A percentile compares a stretch with the other conserved stretches of the same genome.
Evolutionary conservation across 2,888 invertebrate species (phyloP).

Genomic region (Caenorhabditis uteleia): DNA sequence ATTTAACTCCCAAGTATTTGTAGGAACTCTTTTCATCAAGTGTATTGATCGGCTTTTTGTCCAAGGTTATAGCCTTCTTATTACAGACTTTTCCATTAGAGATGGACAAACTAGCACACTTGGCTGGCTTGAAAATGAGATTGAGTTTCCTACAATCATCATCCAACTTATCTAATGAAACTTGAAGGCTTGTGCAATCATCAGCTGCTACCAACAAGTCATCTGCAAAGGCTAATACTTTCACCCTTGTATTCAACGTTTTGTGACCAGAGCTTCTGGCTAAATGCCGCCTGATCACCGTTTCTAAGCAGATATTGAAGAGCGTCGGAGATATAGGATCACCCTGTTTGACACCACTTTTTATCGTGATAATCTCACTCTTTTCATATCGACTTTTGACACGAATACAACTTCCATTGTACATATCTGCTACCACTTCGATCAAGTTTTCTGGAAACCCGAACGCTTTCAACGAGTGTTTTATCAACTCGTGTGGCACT

Average conservation of each 20-base stretch:
- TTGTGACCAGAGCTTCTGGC: not conserved
- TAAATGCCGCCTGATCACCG: constrained; percentile 32
- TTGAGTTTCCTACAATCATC: constrained; percentile 10
- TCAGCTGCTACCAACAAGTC: constrained; percentile 18
- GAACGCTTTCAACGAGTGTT: not conserved
- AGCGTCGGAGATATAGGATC: constrained; percentile 68
- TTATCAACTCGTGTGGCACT: constrained; percentile 10
- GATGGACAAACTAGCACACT: constrained; percentile 27
- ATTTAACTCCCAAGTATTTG: constrained; percentile 15
- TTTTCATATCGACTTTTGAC: constrained; percentile 7
- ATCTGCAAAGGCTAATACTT: constrained; percentile 32
- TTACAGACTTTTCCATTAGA: constrained; percentile 5
- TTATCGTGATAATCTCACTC: constrained; percentile 34
- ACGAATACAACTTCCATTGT: constrained; percentile 10
- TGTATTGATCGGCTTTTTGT: constrained; percentile 2
- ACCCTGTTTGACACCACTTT: constrained; percentile 68
- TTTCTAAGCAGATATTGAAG: constrained; percentile 68
- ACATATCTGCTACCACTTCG: constrained; percentile 8
- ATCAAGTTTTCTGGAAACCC: constrained; percentile 7
- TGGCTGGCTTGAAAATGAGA: constrained; percentile 32
- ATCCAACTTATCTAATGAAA: constrained; percentile 1
- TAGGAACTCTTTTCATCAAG: constrained; percentile 6
- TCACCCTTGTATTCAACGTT: constrained; percentile 1
- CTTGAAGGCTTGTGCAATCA: constrained; percentile 1
- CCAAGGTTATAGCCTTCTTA: no score